phyloP scores from a whole-genome alignment of 1,140 invertebrate species.

The Leucophenga varia region DNA sequence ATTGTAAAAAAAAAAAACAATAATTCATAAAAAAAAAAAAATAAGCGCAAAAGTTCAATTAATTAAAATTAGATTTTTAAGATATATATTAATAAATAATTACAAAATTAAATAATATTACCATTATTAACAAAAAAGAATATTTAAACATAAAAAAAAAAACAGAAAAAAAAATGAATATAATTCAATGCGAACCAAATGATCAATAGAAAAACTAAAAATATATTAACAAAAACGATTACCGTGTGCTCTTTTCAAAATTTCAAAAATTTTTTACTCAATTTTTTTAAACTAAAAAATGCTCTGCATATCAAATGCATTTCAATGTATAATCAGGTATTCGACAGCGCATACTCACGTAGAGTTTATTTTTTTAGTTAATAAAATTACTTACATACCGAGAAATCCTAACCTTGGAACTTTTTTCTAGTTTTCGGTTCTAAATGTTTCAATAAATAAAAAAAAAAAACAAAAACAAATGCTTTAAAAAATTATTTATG shows the following conservation, averaged over 20 bases:
- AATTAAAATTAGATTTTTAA: conserved; percentile 52
- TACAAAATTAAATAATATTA: conserved; percentile 42
- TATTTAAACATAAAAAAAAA: conserved; percentile 20
- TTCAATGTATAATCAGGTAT: too few species aligned
- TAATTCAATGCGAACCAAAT: conserved; percentile 2
- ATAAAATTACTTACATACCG: too few species aligned
- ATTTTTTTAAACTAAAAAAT: neutral
- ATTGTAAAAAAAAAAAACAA: conserved; percentile 18
- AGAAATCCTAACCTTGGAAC: too few species aligned
- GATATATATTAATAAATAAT: conserved; percentile 28
- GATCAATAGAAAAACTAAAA: conserved; percentile 7
- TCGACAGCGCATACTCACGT: too few species aligned
- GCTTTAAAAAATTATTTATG: too few species aligned
- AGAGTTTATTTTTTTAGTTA: too few species aligned
- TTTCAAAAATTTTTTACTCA: conserved; percentile 1
- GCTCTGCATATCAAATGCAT: conserved; percentile 2
- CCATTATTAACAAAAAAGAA: conserved; percentile 18
- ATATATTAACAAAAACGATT: too few species aligned
- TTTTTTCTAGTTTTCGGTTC: too few species aligned
- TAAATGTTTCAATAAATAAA: too few species aligned
- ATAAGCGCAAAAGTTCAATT: conserved; percentile 53
- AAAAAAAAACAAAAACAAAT: too few species aligned
- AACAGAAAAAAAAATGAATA: neutral
- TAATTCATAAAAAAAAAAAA: conserved; percentile 17
- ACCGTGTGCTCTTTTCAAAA: too few species aligned